Evolutionary conservation across 2,113 vertebrate species (phyloP), one percentile per base, ranked within the genome.

Genomic region (Rhinoderma darwinii): DNA sequence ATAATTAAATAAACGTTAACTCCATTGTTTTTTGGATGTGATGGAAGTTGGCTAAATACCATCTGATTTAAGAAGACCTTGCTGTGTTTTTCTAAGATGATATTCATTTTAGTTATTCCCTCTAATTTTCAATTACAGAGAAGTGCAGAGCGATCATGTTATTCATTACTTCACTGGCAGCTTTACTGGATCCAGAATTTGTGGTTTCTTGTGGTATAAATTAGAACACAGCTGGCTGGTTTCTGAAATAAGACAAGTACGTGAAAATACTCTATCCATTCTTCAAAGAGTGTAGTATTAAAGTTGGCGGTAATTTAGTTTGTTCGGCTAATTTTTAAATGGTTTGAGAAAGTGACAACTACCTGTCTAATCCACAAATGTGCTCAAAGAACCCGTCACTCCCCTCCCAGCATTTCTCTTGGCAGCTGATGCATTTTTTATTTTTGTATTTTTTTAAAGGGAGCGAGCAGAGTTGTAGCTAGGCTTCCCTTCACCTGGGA

Each of bases 121-220:
- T 72, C 68, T 72, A 72, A 25, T 72, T 72, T 41, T 39, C 37
- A 72, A 41, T 72, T 18, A 41, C 18, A 4, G 5, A 72, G 37
- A 41, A 25, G 35, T 5, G 68, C 68, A 72, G 68, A 72, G 68
- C 9, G 37, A 72, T 72, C 37, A 72, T 72, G 37, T 72, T 72
- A 41, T 72, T 72, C 37, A 72, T 72, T 39, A 72, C 68, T 22
- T 72, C 20, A 22, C 20, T 72, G 68, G 68, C 68, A 72, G 20
- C 37, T 10, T 41, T 39, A 11, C 35, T 11, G 9, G 22, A 72
- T 20, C 17, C 37, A 72, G 68, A 14, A 63, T 30, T 14, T 70
- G 66, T 70, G 25, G 32, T 70, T 63, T 37, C 32, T 35, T 37
- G n/a, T 70, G 66, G 66, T 70, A 37, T 70, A 37, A 35, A 70